Evolutionary conservation across 2,888 invertebrate genomes (phyloP).

Genomic region (Andricus curvator): DNA sequence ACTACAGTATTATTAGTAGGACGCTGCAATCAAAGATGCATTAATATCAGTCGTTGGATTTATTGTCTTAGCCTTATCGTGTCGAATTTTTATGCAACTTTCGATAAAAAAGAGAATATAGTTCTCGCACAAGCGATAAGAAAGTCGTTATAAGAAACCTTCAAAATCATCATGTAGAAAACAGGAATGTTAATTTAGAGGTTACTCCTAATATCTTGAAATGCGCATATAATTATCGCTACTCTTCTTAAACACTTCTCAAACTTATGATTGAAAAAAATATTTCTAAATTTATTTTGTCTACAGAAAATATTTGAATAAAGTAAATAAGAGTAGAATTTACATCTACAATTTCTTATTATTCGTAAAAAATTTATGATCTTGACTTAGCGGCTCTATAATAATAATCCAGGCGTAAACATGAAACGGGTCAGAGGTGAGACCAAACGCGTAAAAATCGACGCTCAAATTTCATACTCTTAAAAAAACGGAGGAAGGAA

Average conservation of each 20-base stretch:
- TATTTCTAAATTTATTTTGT: not conserved
- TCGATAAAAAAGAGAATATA: slow-evolving; percentile 47
- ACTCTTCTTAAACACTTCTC: not conserved
- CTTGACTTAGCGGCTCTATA: not conserved
- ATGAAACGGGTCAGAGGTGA: slow-evolving; percentile 43
- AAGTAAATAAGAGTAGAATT: not conserved
- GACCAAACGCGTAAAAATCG: slow-evolving; percentile 48
- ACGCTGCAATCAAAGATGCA: slow-evolving; percentile 68
- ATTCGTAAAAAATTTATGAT: not conserved
- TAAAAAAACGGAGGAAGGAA: slow-evolving; percentile 39
- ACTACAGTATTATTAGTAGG: slow-evolving; percentile 68
- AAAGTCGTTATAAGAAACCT: not conserved
- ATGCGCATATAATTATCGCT: not conserved
- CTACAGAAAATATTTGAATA: not conserved
- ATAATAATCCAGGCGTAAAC: slow-evolving; percentile 28
- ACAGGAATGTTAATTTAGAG: not conserved
- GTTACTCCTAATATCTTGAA: not conserved
- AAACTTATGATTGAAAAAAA: not conserved
- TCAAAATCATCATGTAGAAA: not conserved
- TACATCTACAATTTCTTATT: not conserved
- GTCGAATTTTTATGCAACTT: slow-evolving; percentile 57
- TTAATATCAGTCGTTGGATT: slow-evolving; percentile 70
- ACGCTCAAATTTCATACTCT: slow-evolving; percentile 51
- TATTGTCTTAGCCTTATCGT: slow-evolving; percentile 64
- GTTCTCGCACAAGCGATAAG: slow-evolving; percentile 42